Evolutionary conservation across 2,797 vertebrate genomes (phyloP).

Genomic region (Pseudomugil gertrudae): DNA sequence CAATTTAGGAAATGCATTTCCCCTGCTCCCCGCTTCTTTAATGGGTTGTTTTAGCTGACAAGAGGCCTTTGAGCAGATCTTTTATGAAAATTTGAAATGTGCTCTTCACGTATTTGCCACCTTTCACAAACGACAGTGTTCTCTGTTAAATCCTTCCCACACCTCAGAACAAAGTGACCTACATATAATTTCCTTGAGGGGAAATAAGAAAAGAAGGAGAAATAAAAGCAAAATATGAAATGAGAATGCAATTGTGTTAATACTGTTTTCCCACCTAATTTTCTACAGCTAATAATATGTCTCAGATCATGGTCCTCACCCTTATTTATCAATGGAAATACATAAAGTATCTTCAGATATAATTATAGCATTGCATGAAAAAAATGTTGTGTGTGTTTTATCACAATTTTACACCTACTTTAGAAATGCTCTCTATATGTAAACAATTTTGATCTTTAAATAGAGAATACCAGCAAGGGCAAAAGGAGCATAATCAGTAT

Average conservation of each 20-base stretch:
- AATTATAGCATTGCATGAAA: neutral
- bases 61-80: conserved; percentile 86
- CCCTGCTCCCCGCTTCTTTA: conserved; percentile 92
- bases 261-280: conserved; percentile 70
- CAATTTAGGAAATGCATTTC: conserved; percentile 99
- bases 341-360: neutral
- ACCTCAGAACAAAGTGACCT: conserved; percentile 53
- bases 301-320: conserved; percentile 8
- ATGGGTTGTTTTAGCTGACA: conserved; percentile 96
- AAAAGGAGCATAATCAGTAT: neutral
- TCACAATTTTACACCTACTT: neutral
- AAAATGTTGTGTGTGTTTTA: neutral
- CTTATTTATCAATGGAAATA: neutral
- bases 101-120: conserved; percentile 64
- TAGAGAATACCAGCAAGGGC: neutral
- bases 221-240: conserved; percentile 31
- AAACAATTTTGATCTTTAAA: neutral
- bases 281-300: conserved; percentile 27
- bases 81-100: conserved; percentile 76
- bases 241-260: conserved; percentile 56
- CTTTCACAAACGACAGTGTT: conserved; percentile 54
- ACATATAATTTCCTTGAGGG: conserved; percentile 38
- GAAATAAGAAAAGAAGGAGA: conserved; percentile 11
- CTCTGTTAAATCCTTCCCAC: conserved; percentile 58
- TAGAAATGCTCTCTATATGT: neutral